Conservation (phyloP, 2,113 vertebrate genomes). For the Platichthys flesus region DNA sequence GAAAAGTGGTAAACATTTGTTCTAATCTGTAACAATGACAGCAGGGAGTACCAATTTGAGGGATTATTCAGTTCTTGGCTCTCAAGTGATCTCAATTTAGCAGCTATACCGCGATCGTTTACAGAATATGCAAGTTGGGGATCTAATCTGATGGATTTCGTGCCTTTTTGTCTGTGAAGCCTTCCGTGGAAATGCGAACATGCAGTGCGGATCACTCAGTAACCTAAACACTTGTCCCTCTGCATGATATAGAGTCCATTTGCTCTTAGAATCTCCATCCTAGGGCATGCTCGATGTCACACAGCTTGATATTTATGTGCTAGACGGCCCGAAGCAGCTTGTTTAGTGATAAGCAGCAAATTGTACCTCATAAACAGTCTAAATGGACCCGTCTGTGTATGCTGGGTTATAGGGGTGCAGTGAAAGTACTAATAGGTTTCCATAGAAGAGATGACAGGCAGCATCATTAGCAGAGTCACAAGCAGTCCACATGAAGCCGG, state of each 20-base stretch:
- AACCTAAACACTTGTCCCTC: constrained; percentile 52
- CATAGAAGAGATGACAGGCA: constrained; percentile 22
- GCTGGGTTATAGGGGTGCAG: constrained; percentile 12
- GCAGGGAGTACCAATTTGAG: constrained; percentile 46
- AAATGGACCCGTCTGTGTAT: constrained; percentile 23
- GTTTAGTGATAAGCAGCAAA: constrained; percentile 37
- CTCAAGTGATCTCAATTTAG: constrained; percentile 45
- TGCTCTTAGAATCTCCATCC: constrained; percentile 30
- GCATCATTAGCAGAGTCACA: constrained; percentile 33
- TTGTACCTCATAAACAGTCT: constrained; percentile 55
- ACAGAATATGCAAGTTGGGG: constrained; percentile 19
- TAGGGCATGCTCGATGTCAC: constrained; percentile 19
- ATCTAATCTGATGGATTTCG: constrained; percentile 32
- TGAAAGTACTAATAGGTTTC: constrained; percentile 21
- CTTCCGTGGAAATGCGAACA: neutral
- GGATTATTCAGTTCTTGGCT: constrained; percentile 55
- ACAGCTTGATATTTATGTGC: constrained; percentile 21
- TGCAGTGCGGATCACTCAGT: neutral
- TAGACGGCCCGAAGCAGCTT: constrained; percentile 34
- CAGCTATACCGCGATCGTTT: constrained; percentile 25
- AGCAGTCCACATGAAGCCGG: constrained; percentile 31
- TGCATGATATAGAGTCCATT: constrained; percentile 23
- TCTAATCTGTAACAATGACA: constrained; percentile 53
- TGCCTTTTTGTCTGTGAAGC: constrained; percentile 5
- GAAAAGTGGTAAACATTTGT: constrained; percentile 58